phyloP scores from a whole-genome alignment of 2,113 vertebrate genomes.

The Bubo bubo region DNA sequence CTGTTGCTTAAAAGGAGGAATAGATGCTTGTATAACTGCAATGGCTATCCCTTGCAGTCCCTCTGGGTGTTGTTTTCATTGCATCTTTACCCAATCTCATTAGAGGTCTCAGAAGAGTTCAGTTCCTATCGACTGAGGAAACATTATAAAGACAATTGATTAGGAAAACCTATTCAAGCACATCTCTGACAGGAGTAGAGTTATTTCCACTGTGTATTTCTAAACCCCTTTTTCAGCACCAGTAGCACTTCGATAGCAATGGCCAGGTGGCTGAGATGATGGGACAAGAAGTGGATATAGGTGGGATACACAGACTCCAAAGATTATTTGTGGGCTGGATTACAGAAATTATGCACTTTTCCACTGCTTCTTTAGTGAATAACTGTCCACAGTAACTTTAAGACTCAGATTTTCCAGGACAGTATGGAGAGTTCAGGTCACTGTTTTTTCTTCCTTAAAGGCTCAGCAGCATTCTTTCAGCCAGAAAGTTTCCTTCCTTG shows the following conservation, averaged over 20 bases:
- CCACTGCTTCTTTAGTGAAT: neutral
- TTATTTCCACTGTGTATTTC: neutral
- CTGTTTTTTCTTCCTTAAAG: neutral
- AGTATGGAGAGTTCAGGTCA: neutral
- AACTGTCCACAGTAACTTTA: neutral
- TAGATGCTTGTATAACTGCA: neutral
- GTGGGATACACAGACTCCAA: neutral
- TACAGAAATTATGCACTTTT: neutral
- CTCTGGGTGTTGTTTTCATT: neutral
- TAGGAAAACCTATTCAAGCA: neutral
- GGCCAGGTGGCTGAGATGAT: neutral
- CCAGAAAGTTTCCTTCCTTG: neutral
- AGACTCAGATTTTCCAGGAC: neutral
- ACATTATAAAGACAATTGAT: neutral
- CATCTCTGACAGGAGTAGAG: neutral
- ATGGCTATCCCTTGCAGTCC: neutral
- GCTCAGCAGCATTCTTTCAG: neutral
- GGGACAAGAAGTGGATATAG: neutral
- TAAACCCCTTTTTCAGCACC: neutral
- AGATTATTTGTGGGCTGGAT: neutral
- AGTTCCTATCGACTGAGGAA: neutral
- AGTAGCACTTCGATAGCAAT: neutral
- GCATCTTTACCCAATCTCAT: neutral
- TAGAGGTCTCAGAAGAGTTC: neutral
- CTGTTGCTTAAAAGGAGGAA: neutral